Evolutionary conservation across 2,888 invertebrate genomes (phyloP), one percentile per base, ranked within the genome.

Genomic region (Drosophila parthenogenetica): DNA sequence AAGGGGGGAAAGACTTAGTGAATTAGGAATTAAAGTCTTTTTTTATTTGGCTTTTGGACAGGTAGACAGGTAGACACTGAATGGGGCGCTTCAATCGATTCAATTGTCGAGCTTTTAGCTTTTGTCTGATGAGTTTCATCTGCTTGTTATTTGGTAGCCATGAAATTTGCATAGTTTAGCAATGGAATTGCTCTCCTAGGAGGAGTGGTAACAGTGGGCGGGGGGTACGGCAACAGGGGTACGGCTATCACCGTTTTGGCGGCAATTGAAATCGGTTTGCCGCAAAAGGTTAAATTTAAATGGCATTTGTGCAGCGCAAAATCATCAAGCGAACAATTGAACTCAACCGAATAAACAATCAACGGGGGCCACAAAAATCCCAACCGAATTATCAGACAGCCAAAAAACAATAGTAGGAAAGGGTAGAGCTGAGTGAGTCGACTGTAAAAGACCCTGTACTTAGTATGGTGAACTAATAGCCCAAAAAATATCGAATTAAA

Each of bases 231-330:
- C 49, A 29, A 19, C 14, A 22, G 35, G 10, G 35, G 42, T 42
- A 29, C 17, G 35, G 17, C 17, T n/a, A 39, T 37, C 55, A 35
- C 16, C 40, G 14, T 22, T 22, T 46, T 51, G 50, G 60, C 62
- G 60, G 69, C 69, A 77, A 74, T 81, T 72, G 67, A 74, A 64
- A 67, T 61, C 58, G 68, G 32, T 46, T 46, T 65, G 57, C 55
- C 49, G 60, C 29, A 74, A 83, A 83, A 83, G 89, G 89, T 89
- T 82, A 88, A 82, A 83, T 61, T 71, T 77, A 83, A 89, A 83
- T 83, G 83, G 87, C 83, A 83, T 88, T 86, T 88, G 87, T 83
- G 84, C 87, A 88, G 86, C 75, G 73, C 76, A 65, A 66, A 85
- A 70, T 69, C 48, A 64, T 49, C 68, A 63, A 49, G 43, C 58